Evolutionary conservation across 2,888 invertebrate species (phyloP), one percentile per base, ranked within the genome.

Genomic region (Macaria liturata): DNA sequence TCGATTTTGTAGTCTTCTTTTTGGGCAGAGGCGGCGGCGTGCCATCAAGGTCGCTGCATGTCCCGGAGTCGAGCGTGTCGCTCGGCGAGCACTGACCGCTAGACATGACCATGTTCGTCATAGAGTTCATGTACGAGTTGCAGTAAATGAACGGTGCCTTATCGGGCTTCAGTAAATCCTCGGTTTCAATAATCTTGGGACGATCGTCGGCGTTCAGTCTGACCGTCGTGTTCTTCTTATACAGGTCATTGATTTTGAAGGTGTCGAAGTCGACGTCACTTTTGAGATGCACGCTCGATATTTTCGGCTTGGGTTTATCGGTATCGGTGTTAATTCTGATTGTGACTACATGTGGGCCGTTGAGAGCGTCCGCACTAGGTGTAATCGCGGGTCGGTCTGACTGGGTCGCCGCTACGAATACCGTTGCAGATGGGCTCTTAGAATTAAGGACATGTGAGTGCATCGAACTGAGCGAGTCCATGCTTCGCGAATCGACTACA

Each of bases 31-130:
- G 86, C 2, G 95, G 95, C 54, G 95, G 95, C 31, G 95, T 95
- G 44, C 94, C 94, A 72, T 97, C 96, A 71, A 96, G 91, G 84
- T 97, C 97, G 80, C 96, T 96, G 86, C 97, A 96, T 40, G 96
- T 97, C 47, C 97, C 97, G 59, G 96, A 97, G 84, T 97, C 97
- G 64, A 96, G 81, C 0, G 96, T 96, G 75, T 96, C 96, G 74
- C 95, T 96, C 0, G 96, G 96, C 37, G 96, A 96, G 74, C 96
- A 95, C 76, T 97, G 96, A 1, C 96, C 96, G 76, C 96, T 96
- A 50, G 95, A 95, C 93, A 95, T 95, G 55, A 95, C 89, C 86
- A 92, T 92, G 62, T 87, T 91, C 5, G 88, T 84, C 69, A 93
- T 86, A 6, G 91, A 90, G 72, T 84, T 88, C 70, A 90, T 92